Evolutionary conservation across 2,888 invertebrate genomes (phyloP).

Genomic region (Metopia argyrocephala): DNA sequence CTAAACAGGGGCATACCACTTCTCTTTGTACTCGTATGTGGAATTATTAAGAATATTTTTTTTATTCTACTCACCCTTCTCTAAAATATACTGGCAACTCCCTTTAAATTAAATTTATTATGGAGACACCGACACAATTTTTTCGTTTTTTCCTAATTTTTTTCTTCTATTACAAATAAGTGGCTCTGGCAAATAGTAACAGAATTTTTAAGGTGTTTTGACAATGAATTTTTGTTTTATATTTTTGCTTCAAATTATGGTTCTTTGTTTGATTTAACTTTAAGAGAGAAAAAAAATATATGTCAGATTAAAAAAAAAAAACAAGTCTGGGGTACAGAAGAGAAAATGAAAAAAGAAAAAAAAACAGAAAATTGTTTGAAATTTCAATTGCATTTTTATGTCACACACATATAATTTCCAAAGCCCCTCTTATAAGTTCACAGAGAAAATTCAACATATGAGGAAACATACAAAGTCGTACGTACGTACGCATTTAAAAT

Average conservation of each 20-base stretch:
- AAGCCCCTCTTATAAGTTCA: not conserved
- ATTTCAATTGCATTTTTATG: conserved; percentile 61
- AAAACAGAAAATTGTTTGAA: conserved; percentile 43
- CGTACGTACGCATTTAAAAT: conserved; percentile 36
- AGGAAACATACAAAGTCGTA: not conserved
- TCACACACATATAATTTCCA: conserved; percentile 32
- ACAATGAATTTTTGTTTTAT: too few species aligned
- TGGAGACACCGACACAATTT: not conserved
- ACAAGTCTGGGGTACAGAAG: not conserved
- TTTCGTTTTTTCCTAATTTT: not conserved
- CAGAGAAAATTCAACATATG: too few species aligned
- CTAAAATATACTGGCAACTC: too few species aligned
- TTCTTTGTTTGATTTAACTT: too few species aligned
- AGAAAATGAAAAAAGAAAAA: not conserved
- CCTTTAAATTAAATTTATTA: conserved; percentile 37
- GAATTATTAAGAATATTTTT: too few species aligned
- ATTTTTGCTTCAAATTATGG: too few species aligned
- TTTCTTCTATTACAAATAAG: not conserved
- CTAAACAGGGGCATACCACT: conserved; percentile 43
- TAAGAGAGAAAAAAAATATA: conserved; percentile 47
- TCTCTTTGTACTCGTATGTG: not conserved
- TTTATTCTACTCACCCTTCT: too few species aligned
- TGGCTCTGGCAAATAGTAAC: too few species aligned
- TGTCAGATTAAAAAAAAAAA: conserved; percentile 36
- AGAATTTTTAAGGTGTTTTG: too few species aligned